Evolutionary conservation across 2,888 invertebrate genomes (phyloP), one percentile per base, ranked within the genome.

Genomic region (Stegophylla sp.): DNA sequence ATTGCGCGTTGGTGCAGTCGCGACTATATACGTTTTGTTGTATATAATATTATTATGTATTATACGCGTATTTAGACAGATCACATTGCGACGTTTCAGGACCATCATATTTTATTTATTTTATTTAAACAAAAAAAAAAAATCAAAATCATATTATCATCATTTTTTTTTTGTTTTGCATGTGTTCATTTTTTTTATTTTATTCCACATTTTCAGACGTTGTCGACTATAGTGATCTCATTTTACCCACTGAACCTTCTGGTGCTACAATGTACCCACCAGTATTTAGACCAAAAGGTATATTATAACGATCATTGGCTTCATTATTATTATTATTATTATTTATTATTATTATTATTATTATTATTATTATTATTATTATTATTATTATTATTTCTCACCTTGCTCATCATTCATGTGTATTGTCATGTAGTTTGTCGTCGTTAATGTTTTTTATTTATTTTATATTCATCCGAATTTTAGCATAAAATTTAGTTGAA

Each of bases 191-290:
- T 82, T 83, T 84, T 82, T 83, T 83, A 83, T 81, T 83, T 82
- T 82, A 82, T 81, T 83, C 83, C 67, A 82, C 87, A 87, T 86
- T 87, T 91, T 91, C 91, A 92, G 92, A 92, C 89, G 89, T 91
- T 86, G 89, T 90, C 89, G 91, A 91, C 89, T 91, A 90, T 89
- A 91, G 90, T 88, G 89, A 91, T 87, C 89, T 91, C 88, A 89
- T 91, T 87, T 91, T 92, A 88, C 92, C 93, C 86, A 92, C 92
- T 86, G 92, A 93, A 89, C 91, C 91, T 85, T 89, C 90, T 86
- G 92, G 92, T 86, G 90, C 89, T 84, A 90, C 90, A 85, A 90
- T 90, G 87, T 89, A 91, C 87, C 93, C 93, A 86, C 89, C 91
- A 85, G 89, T 92, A 86, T 88, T 91, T 86, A 90, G 90, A 87